These are phyloP conservation scores for Eonycteris spelaea DNA, from an alignment of 2,113 vertebrate species.

Conservation along the genomic window DNA sequence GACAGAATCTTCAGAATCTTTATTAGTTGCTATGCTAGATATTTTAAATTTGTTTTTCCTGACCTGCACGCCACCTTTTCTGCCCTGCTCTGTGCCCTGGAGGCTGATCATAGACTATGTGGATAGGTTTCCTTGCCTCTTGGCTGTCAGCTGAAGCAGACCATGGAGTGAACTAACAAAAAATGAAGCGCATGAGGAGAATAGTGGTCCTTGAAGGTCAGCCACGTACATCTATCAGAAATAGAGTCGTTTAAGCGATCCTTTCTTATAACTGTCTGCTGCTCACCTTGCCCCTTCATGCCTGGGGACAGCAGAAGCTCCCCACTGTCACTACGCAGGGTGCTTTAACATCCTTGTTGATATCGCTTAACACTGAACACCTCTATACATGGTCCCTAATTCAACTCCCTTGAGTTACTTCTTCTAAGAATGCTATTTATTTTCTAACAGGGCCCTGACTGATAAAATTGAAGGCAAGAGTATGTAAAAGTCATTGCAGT, in stretches of 20 bases:
- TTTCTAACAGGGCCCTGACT: neutral
- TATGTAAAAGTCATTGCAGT: neutral
- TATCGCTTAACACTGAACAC: neutral
- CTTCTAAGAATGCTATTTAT: neutral
- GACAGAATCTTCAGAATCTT: neutral
- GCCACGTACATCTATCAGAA: neutral
- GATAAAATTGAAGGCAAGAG: neutral
- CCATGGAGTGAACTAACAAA: neutral
- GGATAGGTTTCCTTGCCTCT: neutral
- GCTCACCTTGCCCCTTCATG: neutral
- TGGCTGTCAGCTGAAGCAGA: neutral
- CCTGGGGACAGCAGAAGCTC: neutral
- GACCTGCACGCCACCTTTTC: neutral
- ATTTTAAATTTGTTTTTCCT: neutral
- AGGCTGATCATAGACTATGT: neutral
- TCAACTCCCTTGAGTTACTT: neutral
- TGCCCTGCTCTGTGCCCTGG: neutral
- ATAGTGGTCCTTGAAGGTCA: neutral
- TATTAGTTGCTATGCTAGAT: too few species aligned
- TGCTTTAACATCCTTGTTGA: neutral
- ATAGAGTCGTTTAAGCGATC: neutral
- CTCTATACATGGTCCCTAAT: neutral
- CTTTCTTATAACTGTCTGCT: neutral
- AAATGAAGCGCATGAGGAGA: neutral
- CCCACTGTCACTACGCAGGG: neutral